Base-by-base conservation (phyloP, 2,888 invertebrate species). In the Tiliacea citrago region DNA sequence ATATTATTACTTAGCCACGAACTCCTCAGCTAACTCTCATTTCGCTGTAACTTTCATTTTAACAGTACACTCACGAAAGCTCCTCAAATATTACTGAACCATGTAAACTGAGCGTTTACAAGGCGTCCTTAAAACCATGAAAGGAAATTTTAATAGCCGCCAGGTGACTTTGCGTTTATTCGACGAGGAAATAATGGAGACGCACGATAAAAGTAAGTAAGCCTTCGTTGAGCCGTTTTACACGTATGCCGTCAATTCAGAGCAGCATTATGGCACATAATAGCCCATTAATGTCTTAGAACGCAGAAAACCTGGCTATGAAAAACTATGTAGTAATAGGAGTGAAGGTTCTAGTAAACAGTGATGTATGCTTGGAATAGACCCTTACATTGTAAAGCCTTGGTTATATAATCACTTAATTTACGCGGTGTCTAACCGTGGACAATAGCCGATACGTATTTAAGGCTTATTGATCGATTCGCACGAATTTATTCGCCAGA, bases 121-220 rank as follows among this genome's bases (percentile, higher is more conserved):
- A 55, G 68, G 66, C 66, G 49, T 71, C 69, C 69, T 58, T 70
- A 86, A 83, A 82, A 88, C 85, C 85, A 85, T 85, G 88, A 76
- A 89, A 87, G 88, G 81, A 87, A 88, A 91, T 89, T 90, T 89
- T 91, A 90, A 91, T 90, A 84, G 87, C 85, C 45, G 63, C 75
- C 80, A 82, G 85, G 86, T 90, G 90, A 91, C 88, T 88, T 69
- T 58, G 84, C 89, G 82, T 87, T 88, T 86, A 82, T 82, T 83
- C 71, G 73, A 78, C 80, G 68, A 66, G 77, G 79, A 82, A 86
- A 83, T 86, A 86, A 88, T 85, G 83, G 77, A 86, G 75, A 81
- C 49, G 51, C 70, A 65, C 71, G 75, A 84, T 81, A 82, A 85
- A 79, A 63, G 74, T 75, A 73, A 79, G 85, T 82, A 86, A 86